These are phyloP conservation scores for Lasius platythorax DNA, from an alignment of 2,888 invertebrate genomes.

Conservation along the genomic window DNA sequence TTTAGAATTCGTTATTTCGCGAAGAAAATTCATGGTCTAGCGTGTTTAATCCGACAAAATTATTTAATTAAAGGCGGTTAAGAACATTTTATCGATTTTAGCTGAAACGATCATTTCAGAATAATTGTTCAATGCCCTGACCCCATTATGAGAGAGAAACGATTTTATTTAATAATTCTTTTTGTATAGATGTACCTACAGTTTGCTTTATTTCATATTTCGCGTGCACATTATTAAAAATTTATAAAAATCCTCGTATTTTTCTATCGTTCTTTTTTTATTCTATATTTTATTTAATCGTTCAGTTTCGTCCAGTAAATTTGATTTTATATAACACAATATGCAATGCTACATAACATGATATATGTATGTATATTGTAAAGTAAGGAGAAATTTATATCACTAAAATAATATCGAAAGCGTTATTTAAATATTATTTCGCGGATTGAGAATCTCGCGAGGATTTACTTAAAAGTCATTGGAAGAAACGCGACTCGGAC, in stretches of 20 bases:
- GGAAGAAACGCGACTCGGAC: not conserved
- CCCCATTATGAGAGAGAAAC: not conserved
- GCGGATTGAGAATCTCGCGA: not conserved
- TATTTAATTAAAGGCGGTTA: slow-evolving; percentile 35
- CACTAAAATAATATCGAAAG: not conserved
- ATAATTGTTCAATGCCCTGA: slow-evolving; percentile 5
- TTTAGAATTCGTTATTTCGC: slow-evolving; percentile 42
- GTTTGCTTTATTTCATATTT: slow-evolving; percentile 7
- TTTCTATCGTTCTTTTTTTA: not conserved
- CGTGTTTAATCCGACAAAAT: slow-evolving; percentile 19
- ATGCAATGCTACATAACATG: not conserved
- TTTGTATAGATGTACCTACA: not conserved
- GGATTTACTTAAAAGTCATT: slow-evolving; percentile 14
- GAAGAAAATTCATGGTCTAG: slow-evolving; percentile 22
- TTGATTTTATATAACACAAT: slow-evolving; percentile 23
- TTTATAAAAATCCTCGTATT: slow-evolving; percentile 12
- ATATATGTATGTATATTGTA: not conserved
- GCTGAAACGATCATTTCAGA: slow-evolving; percentile 1
- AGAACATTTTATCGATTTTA: slow-evolving; percentile 18
- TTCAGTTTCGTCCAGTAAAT: not conserved
- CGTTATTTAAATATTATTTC: slow-evolving; percentile 2
- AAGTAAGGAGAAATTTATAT: not conserved
- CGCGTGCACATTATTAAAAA: slow-evolving; percentile 23
- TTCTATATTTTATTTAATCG: slow-evolving; percentile 20
- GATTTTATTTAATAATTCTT: slow-evolving; percentile 4